Conservation (phyloP, 2,888 invertebrate genomes). For the Sinotaia quadrata region DNA sequence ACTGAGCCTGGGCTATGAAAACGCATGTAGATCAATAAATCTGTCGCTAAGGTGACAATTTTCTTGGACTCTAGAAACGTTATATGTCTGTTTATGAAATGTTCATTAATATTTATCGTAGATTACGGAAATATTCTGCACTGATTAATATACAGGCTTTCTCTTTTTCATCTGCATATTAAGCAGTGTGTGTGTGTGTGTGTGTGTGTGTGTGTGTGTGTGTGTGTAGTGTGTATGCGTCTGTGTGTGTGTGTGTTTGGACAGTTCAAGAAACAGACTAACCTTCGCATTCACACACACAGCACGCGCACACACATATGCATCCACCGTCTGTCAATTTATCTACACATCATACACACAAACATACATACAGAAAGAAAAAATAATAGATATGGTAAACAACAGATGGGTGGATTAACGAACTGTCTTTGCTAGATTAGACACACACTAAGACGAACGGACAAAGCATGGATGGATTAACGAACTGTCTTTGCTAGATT, state of each 20-base stretch:
- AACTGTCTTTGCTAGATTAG: too few relatives aligned
- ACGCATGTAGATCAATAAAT: too few relatives aligned
- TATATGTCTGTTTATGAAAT: too few relatives aligned
- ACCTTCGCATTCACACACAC: neutral
- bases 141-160: neutral
- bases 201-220: neutral
- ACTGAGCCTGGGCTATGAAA: too few relatives aligned
- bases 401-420: too few relatives aligned
- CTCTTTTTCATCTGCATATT: neutral
- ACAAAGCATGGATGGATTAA: too few relatives aligned
- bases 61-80: too few relatives aligned
- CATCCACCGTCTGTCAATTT: neutral
- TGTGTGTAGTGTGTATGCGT: neutral
- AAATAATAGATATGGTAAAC: too few relatives aligned
- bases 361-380: slow-evolving; percentile 1
- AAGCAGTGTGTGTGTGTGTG: neutral
- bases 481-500: too few relatives aligned
- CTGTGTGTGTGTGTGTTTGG: neutral
- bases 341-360: neutral
- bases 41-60: too few relatives aligned
- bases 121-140: neutral
- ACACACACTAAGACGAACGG: too few relatives aligned
- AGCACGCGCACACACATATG: neutral
- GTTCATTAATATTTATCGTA: too few relatives aligned
- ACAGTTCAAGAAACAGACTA: neutral